phyloP scores from a whole-genome alignment of 2,797 vertebrate genomes.

The Takifugu ocellatus region DNA sequence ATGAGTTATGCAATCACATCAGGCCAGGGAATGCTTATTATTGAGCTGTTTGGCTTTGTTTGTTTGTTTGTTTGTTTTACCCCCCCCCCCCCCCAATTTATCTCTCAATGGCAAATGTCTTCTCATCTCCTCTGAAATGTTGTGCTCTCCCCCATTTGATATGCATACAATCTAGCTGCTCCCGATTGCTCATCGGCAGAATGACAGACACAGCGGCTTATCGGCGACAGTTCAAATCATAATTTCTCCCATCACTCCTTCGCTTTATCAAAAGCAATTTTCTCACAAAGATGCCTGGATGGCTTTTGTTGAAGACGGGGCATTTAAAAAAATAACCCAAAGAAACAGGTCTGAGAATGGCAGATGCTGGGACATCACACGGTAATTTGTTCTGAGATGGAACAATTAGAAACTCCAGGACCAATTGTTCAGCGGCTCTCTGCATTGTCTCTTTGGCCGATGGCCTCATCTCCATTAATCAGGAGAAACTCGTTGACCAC shows the following conservation, averaged over 20 bases:
- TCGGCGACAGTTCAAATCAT: conserved; percentile 24
- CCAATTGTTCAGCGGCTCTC: conserved; percentile 21
- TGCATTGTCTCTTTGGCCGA: conserved; percentile 21
- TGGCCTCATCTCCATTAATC: conserved; percentile 32
- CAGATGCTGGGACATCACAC: background rate
- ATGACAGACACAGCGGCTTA: conserved; percentile 32
- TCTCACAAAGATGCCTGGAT: conserved; percentile 8
- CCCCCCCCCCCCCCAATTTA: conserved; percentile 32
- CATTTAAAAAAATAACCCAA: conserved; percentile 1
- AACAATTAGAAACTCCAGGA: conserved; percentile 34
- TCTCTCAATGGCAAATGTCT: conserved; percentile 42
- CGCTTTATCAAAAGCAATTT: conserved; percentile 30
- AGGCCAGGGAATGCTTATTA: conserved; percentile 74
- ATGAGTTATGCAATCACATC: conserved; percentile 67
- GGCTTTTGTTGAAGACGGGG: conserved; percentile 3
- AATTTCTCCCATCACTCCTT: conserved; percentile 10
- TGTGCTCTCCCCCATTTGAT: conserved; percentile 38
- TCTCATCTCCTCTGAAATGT: conserved; percentile 39
- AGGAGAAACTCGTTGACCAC: conserved; percentile 33
- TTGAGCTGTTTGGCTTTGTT: conserved; percentile 47
- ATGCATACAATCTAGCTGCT: conserved; percentile 26
- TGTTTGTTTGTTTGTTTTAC: conserved; percentile 49
- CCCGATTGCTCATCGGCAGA: conserved; percentile 23
- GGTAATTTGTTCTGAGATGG: conserved; percentile 20
- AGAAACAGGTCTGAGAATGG: background rate